phyloP scores from a whole-genome alignment of 2,113 vertebrate genomes.

The Abramis brama region DNA sequence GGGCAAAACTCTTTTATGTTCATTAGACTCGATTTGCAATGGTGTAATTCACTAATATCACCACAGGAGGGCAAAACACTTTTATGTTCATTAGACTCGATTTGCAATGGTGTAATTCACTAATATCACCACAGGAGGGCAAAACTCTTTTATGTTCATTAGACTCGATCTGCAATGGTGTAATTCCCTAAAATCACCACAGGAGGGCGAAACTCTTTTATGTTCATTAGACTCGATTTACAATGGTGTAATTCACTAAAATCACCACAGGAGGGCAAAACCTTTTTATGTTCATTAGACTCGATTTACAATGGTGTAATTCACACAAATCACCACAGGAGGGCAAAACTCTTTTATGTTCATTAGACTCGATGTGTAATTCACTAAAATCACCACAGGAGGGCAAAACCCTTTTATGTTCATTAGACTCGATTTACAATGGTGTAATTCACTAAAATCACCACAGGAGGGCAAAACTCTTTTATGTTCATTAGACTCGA shows the following conservation, averaged over 20 bases:
- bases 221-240: not conserved
- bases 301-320: too few species aligned
- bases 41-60: not conserved
- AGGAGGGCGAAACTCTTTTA: not conserved
- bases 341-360: too few species aligned
- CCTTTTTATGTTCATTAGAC: not conserved
- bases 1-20: too few species aligned
- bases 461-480: not conserved
- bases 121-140: too few species aligned
- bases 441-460: not conserved
- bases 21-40: not conserved
- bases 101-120: too few species aligned
- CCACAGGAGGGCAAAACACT: not conserved
- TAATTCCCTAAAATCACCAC: not conserved
- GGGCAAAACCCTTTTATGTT: too few species aligned
- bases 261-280: not conserved
- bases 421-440: too few species aligned
- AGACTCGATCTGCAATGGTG: not conserved
- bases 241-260: accelerated
- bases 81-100: not conserved
- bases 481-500: not conserved
- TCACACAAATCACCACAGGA: too few species aligned
- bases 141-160: not conserved
- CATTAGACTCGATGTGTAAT: too few species aligned
- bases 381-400: too few species aligned